Evolutionary conservation across 2,888 invertebrate genomes (phyloP).

Genomic region (Exephanes ischioxanthus): DNA sequence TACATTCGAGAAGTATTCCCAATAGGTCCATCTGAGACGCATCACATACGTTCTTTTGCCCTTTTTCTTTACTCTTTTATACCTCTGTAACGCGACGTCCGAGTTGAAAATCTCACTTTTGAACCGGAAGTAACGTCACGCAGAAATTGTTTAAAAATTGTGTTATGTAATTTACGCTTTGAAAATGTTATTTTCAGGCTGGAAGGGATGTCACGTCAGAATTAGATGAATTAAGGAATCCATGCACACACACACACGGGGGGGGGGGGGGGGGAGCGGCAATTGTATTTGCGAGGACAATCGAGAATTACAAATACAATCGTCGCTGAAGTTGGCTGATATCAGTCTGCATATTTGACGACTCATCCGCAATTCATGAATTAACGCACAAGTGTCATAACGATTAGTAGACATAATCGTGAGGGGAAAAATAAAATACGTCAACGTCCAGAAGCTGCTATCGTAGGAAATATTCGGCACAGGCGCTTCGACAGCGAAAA

Average conservation of each 20-base stretch:
- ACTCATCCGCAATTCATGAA: not conserved
- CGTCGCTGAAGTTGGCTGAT: conserved; percentile 5
- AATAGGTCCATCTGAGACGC: too few relatives aligned
- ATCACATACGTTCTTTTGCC: too few relatives aligned
- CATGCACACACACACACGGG: not conserved
- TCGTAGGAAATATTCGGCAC: too few relatives aligned
- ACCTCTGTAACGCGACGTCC: too few relatives aligned
- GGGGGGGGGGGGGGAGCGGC: too few relatives aligned
- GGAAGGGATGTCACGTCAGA: not conserved
- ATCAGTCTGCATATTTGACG: not conserved
- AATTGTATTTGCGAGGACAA: not conserved
- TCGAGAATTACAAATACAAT: not conserved
- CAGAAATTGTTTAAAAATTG: not conserved
- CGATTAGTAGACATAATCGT: not conserved
- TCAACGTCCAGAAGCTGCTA: not conserved
- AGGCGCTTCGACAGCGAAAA: not conserved
- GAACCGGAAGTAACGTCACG: too few relatives aligned
- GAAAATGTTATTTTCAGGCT: not conserved
- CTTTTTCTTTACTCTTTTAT: too few relatives aligned
- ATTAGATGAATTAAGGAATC: not conserved
- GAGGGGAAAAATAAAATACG: not conserved
- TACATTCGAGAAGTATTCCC: too few relatives aligned
- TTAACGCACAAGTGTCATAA: not conserved
- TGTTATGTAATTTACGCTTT: not conserved
- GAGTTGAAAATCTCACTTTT: too few relatives aligned